Percentiles rank a stretch among this genome's conserved stretches.
These are phyloP conservation scores for Onychomys torridus DNA, from an alignment of 2,797 vertebrate species.

Conservation along the genomic window DNA sequence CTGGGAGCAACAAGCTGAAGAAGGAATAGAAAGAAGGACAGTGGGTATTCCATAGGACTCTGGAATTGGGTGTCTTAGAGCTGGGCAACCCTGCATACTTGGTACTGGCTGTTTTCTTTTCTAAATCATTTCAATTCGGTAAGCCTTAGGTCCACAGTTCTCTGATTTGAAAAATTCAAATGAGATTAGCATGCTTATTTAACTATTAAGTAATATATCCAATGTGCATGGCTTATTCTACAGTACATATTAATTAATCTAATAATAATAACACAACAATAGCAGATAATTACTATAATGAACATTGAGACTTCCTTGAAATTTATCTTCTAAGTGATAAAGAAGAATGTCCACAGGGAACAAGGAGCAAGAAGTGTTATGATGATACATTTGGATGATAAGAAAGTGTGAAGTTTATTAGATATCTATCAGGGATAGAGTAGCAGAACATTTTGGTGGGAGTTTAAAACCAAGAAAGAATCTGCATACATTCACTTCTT, in stretches of 20 bases:
- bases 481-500: neutral
- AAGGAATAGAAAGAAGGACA: neutral
- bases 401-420: neutral
- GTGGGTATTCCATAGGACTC: neutral
- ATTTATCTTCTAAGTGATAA: neutral
- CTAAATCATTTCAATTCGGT: neutral
- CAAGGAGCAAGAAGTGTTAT: neutral
- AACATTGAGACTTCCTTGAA: neutral
- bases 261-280: neutral
- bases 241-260: neutral
- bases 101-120: neutral
- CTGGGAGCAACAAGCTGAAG: neutral
- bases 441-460: conserved; percentile 27
- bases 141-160: neutral
- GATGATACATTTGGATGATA: neutral
- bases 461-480: conserved; percentile 25
- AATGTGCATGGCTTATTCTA: neutral
- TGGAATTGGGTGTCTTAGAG: neutral
- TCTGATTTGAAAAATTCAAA: conserved; percentile 3
- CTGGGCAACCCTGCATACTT: neutral
- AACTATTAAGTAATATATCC: conserved; percentile 3
- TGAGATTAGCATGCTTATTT: neutral
- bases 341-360: neutral
- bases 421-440: neutral
- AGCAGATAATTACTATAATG: neutral